Percentiles rank a stretch among this genome's conserved stretches.
Evolutionary conservation across 30 jellyfish, hydroid and myxozoan genomes (phyloP).

Genomic region (Aurelia sp.): DNA sequence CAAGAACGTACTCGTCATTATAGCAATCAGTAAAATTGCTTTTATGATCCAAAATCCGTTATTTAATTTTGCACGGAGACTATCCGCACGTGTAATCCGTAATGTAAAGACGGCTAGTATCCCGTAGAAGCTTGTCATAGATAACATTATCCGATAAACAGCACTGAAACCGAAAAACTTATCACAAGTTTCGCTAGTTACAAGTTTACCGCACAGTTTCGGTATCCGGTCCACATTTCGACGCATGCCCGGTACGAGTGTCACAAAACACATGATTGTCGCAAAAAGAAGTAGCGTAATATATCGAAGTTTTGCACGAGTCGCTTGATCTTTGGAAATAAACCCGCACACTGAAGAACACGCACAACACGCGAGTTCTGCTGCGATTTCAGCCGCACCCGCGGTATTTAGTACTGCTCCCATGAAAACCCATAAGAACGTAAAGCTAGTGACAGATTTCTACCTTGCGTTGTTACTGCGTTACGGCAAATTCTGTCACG

Average conservation of each 20-base stretch:
- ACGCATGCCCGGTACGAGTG: constrained; percentile 95
- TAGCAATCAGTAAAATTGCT: constrained; percentile 58
- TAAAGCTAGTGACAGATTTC: background rate
- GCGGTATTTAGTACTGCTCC: constrained; percentile 99
- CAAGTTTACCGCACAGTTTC: constrained; percentile 83
- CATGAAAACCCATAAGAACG: constrained; percentile 74
- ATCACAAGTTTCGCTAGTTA: constrained; percentile 89
- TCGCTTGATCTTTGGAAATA: constrained; percentile 87
- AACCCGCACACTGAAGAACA: constrained; percentile 96
- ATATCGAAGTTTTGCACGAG: constrained; percentile 96
- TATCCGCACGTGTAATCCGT: constrained; percentile 68
- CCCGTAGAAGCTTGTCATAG: constrained; percentile 89
- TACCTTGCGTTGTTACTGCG: no score
- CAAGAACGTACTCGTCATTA: constrained; percentile 65
- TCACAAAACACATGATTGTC: constrained; percentile 85
- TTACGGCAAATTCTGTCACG: no score
- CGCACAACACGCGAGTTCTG: constrained; percentile 99
- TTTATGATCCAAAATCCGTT: constrained; percentile 93
- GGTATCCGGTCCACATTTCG: constrained; percentile 86
- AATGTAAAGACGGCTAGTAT: constrained; percentile 76
- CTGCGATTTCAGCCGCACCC: constrained; percentile 99
- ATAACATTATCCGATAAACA: constrained; percentile 80
- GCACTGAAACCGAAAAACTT: constrained; percentile 95
- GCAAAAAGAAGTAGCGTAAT: constrained; percentile 79
- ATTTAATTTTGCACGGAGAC: constrained; percentile 93